These are phyloP conservation scores for Crocuta crocuta DNA, from an alignment of 2,113 vertebrate genomes.

Conservation along the genomic window DNA sequence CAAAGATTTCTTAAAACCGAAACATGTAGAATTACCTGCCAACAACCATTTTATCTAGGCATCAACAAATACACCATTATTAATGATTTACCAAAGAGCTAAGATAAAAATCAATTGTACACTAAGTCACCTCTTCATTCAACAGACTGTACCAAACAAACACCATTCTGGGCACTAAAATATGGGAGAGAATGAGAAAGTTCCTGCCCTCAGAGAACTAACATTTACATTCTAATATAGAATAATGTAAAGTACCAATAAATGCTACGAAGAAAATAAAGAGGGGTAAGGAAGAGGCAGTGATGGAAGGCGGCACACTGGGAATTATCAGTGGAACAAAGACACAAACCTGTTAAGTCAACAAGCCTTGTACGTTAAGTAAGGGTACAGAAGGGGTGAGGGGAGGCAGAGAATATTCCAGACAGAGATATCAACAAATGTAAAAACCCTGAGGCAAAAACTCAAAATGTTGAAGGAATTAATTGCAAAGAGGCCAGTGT, in stretches of 20 bases:
- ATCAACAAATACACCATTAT: neutral
- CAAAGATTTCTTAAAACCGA: slow-evolving; percentile 31
- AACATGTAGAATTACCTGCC: neutral
- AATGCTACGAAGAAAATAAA: neutral
- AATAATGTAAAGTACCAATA: neutral
- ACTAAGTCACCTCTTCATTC: neutral
- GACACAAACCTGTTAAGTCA: neutral
- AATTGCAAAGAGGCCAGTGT: neutral
- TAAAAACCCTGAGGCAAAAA: neutral
- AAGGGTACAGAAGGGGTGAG: neutral
- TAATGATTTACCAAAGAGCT: neutral
- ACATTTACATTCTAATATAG: neutral
- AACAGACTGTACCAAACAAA: neutral
- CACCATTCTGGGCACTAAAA: neutral
- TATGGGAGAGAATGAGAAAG: neutral
- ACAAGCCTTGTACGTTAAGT: neutral
- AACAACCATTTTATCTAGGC: neutral
- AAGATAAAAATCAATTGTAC: neutral
- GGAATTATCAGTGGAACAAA: neutral
- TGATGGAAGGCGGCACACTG: neutral
- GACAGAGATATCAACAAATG: neutral
- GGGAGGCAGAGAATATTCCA: neutral
- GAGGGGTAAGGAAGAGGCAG: neutral
- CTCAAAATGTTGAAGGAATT: neutral
- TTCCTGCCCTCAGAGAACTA: neutral